Evolutionary conservation across 2,888 invertebrate genomes (phyloP).

Genomic region (Hesperia comma): DNA sequence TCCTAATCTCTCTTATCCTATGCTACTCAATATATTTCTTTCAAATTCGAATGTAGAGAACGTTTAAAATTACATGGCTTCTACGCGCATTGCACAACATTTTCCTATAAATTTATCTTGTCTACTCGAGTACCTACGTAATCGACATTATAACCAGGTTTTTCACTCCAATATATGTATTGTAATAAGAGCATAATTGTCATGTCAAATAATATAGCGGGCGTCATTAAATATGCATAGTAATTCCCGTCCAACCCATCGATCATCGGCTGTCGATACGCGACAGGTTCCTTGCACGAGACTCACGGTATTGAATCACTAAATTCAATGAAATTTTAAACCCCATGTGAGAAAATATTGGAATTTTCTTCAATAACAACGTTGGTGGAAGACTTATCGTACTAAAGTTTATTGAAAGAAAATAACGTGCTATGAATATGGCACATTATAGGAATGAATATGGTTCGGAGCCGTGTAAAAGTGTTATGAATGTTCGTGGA

Average conservation of each 20-base stretch:
- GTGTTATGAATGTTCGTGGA: too few species aligned
- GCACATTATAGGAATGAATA: too few species aligned
- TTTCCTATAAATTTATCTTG: too few species aligned
- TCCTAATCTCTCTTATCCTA: too few species aligned
- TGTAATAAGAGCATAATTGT: constrained; percentile 35
- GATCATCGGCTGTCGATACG: constrained; percentile 63
- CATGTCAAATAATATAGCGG: constrained; percentile 57
- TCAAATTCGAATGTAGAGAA: too few species aligned
- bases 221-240: constrained; percentile 57
- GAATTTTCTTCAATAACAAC: neutral
- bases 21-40: too few species aligned
- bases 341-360: neutral
- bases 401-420: neutral
- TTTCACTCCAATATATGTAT: neutral
- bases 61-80: too few species aligned
- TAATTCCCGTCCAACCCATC: constrained; percentile 59
- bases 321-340: constrained; percentile 26
- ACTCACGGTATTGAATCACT: constrained; percentile 42
- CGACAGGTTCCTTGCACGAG: constrained; percentile 51
- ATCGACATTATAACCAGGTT: neutral
- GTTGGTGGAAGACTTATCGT: neutral
- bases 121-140: too few species aligned
- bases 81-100: too few species aligned
- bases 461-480: neutral
- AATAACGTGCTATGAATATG: neutral